Evolutionary conservation across 2,888 invertebrate species (phyloP).

Genomic region (Rhagonycha fulva): DNA sequence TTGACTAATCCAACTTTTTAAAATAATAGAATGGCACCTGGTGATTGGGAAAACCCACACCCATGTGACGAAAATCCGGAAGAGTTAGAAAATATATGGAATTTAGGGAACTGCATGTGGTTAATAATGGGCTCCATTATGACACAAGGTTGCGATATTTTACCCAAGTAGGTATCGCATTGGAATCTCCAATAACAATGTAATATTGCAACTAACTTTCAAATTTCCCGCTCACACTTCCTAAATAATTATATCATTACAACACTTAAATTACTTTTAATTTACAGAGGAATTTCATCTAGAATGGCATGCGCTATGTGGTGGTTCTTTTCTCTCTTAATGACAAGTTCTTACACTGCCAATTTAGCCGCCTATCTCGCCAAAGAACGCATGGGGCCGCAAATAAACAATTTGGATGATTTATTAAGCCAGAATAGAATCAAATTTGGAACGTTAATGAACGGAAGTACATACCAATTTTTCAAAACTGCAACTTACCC

Average conservation of each 20-base stretch:
- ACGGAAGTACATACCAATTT: slow-evolving; percentile 93
- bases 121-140: slow-evolving; percentile 90
- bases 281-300: slow-evolving; percentile 80
- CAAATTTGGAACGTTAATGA: slow-evolving; percentile 86
- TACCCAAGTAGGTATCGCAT: slow-evolving; percentile 72
- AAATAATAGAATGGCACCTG: slow-evolving; percentile 79
- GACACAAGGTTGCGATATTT: slow-evolving; percentile 92
- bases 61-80: slow-evolving; percentile 87
- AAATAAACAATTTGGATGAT: slow-evolving; percentile 90
- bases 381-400: slow-evolving; percentile 83
- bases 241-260: not conserved
- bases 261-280: no score
- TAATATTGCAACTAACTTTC: no score
- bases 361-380: slow-evolving; percentile 93
- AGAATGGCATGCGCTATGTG: slow-evolving; percentile 86
- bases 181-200: not conserved
- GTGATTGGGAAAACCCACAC: slow-evolving; percentile 94
- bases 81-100: slow-evolving; percentile 89
- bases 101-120: slow-evolving; percentile 89
- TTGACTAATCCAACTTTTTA: not conserved
- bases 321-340: slow-evolving; percentile 93
- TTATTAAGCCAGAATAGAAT: slow-evolving; percentile 91
- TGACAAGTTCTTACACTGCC: slow-evolving; percentile 93
- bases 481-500: slow-evolving; percentile 60
- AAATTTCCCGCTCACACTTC: no score